These are phyloP conservation scores for Octomys mimax DNA, from an alignment of 2,797 vertebrate genomes.

Conservation along the genomic window DNA sequence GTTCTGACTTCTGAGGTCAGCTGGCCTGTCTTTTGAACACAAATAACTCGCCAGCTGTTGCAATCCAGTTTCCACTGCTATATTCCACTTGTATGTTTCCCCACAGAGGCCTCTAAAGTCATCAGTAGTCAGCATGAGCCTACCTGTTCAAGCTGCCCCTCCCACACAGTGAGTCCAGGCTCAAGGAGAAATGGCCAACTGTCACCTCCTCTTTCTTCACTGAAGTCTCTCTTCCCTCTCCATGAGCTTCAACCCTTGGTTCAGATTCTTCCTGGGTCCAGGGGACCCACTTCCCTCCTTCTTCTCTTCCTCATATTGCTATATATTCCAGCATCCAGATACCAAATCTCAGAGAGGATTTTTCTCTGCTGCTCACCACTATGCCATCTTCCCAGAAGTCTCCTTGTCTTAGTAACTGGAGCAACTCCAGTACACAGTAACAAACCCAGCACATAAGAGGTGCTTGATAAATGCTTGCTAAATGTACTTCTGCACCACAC, in stretches of 20 bases:
- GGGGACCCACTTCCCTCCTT: not conserved
- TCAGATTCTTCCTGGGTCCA: not conserved
- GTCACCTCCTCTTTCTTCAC: not conserved
- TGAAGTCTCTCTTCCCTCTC: not conserved
- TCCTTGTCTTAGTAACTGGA: not conserved
- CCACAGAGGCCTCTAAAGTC: not conserved
- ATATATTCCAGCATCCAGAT: not conserved
- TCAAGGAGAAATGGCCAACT: not conserved
- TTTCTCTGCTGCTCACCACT: not conserved
- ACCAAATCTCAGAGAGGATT: not conserved
- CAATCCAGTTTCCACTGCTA: not conserved
- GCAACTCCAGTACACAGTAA: not conserved
- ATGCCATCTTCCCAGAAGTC: not conserved
- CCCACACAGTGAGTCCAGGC: not conserved
- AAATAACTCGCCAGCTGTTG: not conserved
- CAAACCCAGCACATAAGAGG: not conserved
- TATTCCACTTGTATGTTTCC: not conserved
- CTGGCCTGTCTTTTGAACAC: not conserved
- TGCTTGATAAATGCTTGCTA: not conserved
- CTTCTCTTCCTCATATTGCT: not conserved
- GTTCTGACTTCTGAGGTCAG: too few relatives aligned
- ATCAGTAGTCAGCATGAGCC: not conserved
- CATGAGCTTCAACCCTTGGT: not conserved
- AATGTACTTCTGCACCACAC: not conserved
- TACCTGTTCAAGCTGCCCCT: not conserved